Evolutionary conservation across 2,888 invertebrate genomes (phyloP).

Genomic region (Ptychoptera contaminata): DNA sequence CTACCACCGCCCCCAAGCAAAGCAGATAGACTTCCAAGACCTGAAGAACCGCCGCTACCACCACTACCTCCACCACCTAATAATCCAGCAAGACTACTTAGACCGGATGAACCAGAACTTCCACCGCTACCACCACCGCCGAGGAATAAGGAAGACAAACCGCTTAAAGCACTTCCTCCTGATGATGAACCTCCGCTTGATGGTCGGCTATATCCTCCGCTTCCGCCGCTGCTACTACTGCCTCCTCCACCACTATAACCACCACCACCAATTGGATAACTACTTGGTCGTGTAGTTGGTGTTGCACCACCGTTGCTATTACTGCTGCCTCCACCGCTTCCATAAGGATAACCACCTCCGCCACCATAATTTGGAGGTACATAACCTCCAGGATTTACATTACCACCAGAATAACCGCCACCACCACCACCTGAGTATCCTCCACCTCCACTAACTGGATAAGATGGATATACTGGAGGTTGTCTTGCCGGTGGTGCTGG

Average conservation of each 20-base stretch:
- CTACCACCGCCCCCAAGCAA: constrained; percentile 15
- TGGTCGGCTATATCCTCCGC: constrained; percentile 10
- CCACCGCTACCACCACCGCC: neutral
- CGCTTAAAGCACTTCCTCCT: neutral
- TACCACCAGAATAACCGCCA: constrained; percentile 17
- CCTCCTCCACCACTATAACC: constrained; percentile 14
- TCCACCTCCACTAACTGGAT: constrained; percentile 11
- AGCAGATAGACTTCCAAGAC: constrained; percentile 2
- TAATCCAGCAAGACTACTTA: neutral
- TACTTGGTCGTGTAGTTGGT: neutral
- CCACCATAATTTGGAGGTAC: constrained; percentile 16
- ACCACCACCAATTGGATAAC: constrained; percentile 9
- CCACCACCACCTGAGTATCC: constrained; percentile 19
- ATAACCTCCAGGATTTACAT: constrained; percentile 20
- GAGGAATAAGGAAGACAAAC: neutral
- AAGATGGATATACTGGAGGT: constrained; percentile 8
- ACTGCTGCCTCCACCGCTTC: constrained; percentile 7
- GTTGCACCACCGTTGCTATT: constrained; percentile 4
- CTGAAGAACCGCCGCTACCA: constrained; percentile 5
- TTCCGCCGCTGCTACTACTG: constrained; percentile 8
- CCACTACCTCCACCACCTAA: constrained; percentile 13
- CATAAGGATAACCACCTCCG: constrained; percentile 5
- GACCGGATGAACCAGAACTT: neutral
- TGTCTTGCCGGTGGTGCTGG: neutral
- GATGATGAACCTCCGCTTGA: neutral